Percentiles rank a stretch among this genome's conserved stretches.
phyloP scores from a whole-genome alignment of 2,888 invertebrate species.

The Drosophila paucipuncta region DNA sequence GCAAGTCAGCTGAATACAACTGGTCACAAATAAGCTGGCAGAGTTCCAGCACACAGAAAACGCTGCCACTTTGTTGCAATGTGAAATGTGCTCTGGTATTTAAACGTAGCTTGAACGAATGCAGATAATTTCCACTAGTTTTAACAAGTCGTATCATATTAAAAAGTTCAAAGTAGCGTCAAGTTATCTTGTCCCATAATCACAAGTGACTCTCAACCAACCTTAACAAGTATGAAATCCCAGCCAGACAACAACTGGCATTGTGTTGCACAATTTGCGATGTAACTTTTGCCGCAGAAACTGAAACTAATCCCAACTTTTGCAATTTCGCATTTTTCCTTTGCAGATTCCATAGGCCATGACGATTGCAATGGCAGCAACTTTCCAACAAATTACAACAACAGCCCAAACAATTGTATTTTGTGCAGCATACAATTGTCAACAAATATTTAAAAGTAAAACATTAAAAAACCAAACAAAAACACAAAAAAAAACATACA shows the following conservation, averaged over 20 bases:
- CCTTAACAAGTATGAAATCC: slow-evolving; percentile 16
- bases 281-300: slow-evolving; percentile 29
- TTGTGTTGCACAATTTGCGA: slow-evolving; percentile 17
- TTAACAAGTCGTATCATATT: not conserved
- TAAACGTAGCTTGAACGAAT: not conserved
- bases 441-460: slow-evolving; percentile 79
- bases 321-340: slow-evolving; percentile 25
- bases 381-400: slow-evolving; percentile 78
- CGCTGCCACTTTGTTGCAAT: slow-evolving; percentile 6
- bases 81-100: not conserved
- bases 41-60: not conserved
- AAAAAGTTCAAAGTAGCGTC: slow-evolving; percentile 1
- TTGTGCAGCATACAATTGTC: slow-evolving; percentile 81
- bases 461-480: slow-evolving; percentile 57
- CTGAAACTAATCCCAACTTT: slow-evolving; percentile 65
- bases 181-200: slow-evolving; percentile 2
- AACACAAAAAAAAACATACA: slow-evolving; percentile 37
- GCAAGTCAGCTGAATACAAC: not conserved
- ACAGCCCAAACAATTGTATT: slow-evolving; percentile 77
- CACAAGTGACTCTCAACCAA: slow-evolving; percentile 10
- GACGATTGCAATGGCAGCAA: slow-evolving; percentile 88
- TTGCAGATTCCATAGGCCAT: slow-evolving; percentile 91
- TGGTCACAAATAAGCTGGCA: slow-evolving; percentile 31
- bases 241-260: slow-evolving; percentile 8
- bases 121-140: not conserved